These are phyloP conservation scores for Alviniconcha strummeri DNA, from an alignment of 2,888 invertebrate species.

Conservation along the genomic window DNA sequence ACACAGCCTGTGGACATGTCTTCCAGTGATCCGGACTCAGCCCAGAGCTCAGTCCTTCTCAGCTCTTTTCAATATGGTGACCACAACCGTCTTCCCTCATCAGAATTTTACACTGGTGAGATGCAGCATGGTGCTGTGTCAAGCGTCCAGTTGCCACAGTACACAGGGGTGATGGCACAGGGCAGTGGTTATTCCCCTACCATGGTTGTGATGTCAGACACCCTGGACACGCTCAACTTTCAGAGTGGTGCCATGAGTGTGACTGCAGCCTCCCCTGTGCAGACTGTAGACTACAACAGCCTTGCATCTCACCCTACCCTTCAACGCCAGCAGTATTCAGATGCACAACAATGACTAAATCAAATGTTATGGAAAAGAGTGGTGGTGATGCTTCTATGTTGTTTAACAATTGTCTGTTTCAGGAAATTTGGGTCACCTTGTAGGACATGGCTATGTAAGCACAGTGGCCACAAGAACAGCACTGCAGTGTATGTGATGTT, in stretches of 20 bases:
- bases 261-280: neutral
- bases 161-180: neutral
- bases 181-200: neutral
- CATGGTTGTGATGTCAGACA: slow-evolving; percentile 21
- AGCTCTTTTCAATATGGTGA: slow-evolving; percentile 7
- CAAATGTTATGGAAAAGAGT: no score
- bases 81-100: neutral
- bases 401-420: no score
- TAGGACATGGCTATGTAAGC: no score
- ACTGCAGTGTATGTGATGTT: no score
- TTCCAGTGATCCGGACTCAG: neutral
- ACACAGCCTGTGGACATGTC: slow-evolving; percentile 11
- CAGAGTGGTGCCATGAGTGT: slow-evolving; percentile 1
- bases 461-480: no score
- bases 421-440: no score
- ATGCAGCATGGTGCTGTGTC: neutral
- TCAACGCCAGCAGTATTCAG: slow-evolving; percentile 3
- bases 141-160: neutral
- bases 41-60: neutral
- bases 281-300: neutral
- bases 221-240: neutral
- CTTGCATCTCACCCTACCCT: neutral
- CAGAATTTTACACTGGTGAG: neutral
- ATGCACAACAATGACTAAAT: no score
- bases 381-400: no score